These are phyloP conservation scores for Machimus atricapillus DNA, from an alignment of 2,888 invertebrate species.

Conservation along the genomic window DNA sequence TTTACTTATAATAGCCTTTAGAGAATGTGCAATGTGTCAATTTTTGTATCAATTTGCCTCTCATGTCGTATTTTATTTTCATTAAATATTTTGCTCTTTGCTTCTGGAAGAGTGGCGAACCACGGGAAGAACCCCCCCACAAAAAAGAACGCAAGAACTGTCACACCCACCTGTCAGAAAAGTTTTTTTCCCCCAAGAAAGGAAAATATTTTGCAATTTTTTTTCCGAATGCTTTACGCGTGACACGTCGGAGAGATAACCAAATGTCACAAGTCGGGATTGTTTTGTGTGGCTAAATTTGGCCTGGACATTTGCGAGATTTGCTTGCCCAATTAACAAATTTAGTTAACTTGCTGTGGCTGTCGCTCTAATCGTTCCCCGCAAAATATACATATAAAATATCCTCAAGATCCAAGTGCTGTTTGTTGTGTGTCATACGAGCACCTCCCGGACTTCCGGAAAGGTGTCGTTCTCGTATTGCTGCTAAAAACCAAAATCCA, in stretches of 20 bases:
- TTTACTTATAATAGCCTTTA: neutral
- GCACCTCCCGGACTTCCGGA: neutral
- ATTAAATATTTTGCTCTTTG: slow-evolving; percentile 1
- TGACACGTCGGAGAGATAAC: slow-evolving; percentile 22
- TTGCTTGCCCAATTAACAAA: slow-evolving; percentile 1
- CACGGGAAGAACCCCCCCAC: neutral
- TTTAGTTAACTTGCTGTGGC: neutral
- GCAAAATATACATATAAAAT: neutral
- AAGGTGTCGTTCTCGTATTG: neutral
- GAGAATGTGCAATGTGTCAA: slow-evolving; percentile 28
- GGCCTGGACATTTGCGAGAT: neutral
- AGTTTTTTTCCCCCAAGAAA: neutral
- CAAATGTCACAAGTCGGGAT: neutral
- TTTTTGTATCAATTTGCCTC: neutral
- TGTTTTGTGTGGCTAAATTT: slow-evolving; percentile 27
- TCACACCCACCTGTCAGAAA: slow-evolving; percentile 44
- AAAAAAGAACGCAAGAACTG: slow-evolving; percentile 10
- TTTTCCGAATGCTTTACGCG: neutral
- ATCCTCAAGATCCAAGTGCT: neutral
- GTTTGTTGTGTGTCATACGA: neutral
- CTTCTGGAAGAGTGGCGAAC: slow-evolving; percentile 1
- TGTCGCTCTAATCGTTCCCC: neutral
- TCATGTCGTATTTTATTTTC: neutral
- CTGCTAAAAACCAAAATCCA: neutral
- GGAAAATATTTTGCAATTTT: slow-evolving; percentile 20